phyloP scores from a whole-genome alignment of 2,797 vertebrate genomes.

The Gymnocypris eckloni region DNA sequence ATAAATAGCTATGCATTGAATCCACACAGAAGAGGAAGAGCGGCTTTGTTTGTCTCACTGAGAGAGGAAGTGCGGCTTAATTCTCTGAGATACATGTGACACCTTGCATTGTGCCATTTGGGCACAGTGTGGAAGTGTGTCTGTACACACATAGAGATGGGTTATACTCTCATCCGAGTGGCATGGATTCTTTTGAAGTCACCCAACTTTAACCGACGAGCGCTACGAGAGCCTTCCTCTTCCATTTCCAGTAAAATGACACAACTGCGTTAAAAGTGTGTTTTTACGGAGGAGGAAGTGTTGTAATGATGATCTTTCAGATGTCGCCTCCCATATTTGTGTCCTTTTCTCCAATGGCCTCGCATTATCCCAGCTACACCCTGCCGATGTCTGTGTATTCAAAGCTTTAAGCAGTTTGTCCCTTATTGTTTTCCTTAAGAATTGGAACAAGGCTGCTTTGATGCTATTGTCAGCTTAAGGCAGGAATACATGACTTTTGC shows the following conservation, averaged over 20 bases:
- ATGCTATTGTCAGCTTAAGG: background rate
- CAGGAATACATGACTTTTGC: background rate
- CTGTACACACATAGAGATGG: constrained; percentile 14
- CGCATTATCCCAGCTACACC: constrained; percentile 27
- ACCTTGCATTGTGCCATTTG: constrained; percentile 68
- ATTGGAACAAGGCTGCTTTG: constrained; percentile 31
- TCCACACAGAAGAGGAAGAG: constrained; percentile 69
- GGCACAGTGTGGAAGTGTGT: constrained; percentile 45
- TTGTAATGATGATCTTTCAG: constrained; percentile 41
- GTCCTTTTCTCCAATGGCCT: constrained; percentile 46
- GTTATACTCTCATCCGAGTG: constrained; percentile 23
- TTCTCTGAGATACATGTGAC: constrained; percentile 79
- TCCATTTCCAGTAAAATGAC: constrained; percentile 47
- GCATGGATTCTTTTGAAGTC: constrained; percentile 54
- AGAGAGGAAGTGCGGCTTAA: constrained; percentile 79
- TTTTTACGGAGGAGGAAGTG: constrained; percentile 41
- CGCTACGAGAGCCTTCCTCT: constrained; percentile 52
- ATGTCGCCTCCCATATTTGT: constrained; percentile 50
- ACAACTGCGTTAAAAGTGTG: constrained; percentile 19
- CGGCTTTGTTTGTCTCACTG: constrained; percentile 78
- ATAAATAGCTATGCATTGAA: constrained; percentile 77
- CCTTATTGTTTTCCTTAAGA: constrained; percentile 28
- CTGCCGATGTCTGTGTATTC: constrained; percentile 27
- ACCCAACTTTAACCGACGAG: constrained; percentile 45
- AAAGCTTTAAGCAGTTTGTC: constrained; percentile 37